phyloP scores from a whole-genome alignment of 1,140 invertebrate genomes.

The Lucilia cuprina region DNA sequence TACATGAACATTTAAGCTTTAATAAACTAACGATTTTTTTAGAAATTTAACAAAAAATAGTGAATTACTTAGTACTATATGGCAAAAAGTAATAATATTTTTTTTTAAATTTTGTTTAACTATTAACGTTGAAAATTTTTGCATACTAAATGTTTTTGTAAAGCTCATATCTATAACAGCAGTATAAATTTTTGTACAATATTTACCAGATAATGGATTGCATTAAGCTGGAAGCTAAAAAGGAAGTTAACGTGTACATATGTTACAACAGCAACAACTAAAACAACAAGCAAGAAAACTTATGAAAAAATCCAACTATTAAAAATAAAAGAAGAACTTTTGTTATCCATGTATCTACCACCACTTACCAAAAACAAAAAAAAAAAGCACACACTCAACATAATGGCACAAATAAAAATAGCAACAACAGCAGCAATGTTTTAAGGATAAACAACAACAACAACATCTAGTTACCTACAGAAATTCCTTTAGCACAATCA shows the following conservation, averaged over 20 bases:
- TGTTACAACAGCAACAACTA: constrained; percentile 4
- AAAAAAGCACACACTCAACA: not conserved
- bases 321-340: constrained; percentile 1
- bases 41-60: too few relatives aligned
- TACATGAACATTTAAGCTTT: too few relatives aligned
- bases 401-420: not conserved
- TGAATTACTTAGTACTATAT: too few relatives aligned
- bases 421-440: not conserved
- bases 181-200: not conserved
- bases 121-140: too few relatives aligned
- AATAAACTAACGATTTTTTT: too few relatives aligned
- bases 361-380: not conserved
- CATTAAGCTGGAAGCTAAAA: constrained; percentile 11
- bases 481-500: not conserved
- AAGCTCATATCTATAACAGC: too few relatives aligned
- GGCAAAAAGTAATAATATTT: too few relatives aligned
- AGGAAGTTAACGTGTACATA: constrained; percentile 17
- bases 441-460: not conserved
- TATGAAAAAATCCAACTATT: not conserved
- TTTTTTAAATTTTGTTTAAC: too few relatives aligned
- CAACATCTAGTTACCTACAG: not conserved
- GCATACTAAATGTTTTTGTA: too few relatives aligned
- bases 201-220: constrained; percentile 9
- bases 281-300: not conserved
- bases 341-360: not conserved